Base-by-base conservation (phyloP, 2,888 invertebrate species). In the Lapara coniferarum region DNA sequence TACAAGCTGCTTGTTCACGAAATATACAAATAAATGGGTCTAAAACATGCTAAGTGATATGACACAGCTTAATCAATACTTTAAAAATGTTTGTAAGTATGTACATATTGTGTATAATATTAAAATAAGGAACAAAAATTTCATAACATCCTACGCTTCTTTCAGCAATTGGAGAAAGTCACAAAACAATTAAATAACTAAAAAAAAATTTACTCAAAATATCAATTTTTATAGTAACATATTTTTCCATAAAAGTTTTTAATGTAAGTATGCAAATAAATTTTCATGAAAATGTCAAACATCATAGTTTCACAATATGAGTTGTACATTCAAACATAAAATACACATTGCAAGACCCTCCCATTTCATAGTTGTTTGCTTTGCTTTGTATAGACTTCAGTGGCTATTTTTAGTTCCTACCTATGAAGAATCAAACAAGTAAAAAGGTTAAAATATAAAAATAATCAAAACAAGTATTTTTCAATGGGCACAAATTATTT, bases 381-480 rank as follows among this genome's bases (percentile, higher is more conserved):
- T 77, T 72, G 68, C 69, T 73, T 75, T 74, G 70, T 72, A 73
- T 68, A 76, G 58, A 70, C 72, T 75, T 70, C 72, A 69, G 77
- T 71, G 69, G 76, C 77, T 81, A 80, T 83, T 82, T 81, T 77
- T 78, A 81, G 80, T 79, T 71, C 71, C 59, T 67, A 77, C 74
- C 71, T 70, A 80, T 71, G 69, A 77, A 67, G 76, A 73, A 71
- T 75, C 71, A 80, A 77, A 74, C 69, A 76, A 71, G 67, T 25
- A 74, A 75, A 73, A 74, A 68, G 66, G 58, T 51, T 53, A 53
- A 69, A 55, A 37, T 7, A 58, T 52, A 44, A 51, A 69, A 67
- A 59, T 8, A 12, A 63, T 53, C 30, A 53, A 63, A 14, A 53
- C 12, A 71, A 16, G 52, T 51, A 70, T 10, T 66, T 66, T 71